Evolutionary conservation across 2,888 invertebrate genomes (phyloP).

Genomic region (Arge pagana): DNA sequence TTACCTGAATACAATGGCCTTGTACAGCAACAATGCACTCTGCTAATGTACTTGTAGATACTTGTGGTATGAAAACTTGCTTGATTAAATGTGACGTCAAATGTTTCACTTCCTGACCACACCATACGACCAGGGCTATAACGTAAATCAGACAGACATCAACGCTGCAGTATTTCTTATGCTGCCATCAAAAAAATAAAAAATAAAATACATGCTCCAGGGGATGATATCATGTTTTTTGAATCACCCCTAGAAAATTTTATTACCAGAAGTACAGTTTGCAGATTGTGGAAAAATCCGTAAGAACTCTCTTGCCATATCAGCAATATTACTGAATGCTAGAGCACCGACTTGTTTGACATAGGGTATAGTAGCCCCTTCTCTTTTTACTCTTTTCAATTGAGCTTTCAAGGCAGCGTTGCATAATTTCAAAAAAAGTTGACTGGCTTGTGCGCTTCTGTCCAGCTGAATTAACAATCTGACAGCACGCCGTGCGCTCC

Average conservation of each 20-base stretch:
- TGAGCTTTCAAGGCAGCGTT: slow-evolving; percentile 81
- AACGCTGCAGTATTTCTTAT: slow-evolving; percentile 4
- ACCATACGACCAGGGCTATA: slow-evolving; percentile 87
- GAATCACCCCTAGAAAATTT: slow-evolving; percentile 5
- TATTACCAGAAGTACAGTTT: slow-evolving; percentile 72
- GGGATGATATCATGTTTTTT: background rate
- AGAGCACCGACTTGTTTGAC: slow-evolving; percentile 81
- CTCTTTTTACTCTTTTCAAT: slow-evolving; percentile 77
- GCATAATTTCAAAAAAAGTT: slow-evolving; percentile 79
- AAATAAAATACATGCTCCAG: slow-evolving; percentile 9
- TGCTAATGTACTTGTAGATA: slow-evolving; percentile 79
- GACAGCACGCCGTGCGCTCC: slow-evolving; percentile 83
- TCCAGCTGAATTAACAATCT: slow-evolving; percentile 80
- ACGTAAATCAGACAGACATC: slow-evolving; percentile 9
- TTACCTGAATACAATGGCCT: slow-evolving; percentile 71
- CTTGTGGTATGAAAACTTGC: slow-evolving; percentile 89
- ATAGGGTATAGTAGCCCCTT: slow-evolving; percentile 80
- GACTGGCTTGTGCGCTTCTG: slow-evolving; percentile 76
- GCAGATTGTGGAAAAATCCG: slow-evolving; percentile 81
- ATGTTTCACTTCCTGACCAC: slow-evolving; percentile 79
- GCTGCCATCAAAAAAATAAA: background rate
- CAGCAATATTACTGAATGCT: slow-evolving; percentile 80
- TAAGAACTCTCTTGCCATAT: slow-evolving; percentile 76
- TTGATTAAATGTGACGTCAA: slow-evolving; percentile 82
- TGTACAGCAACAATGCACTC: slow-evolving; percentile 85